phyloP scores from a whole-genome alignment of 2,888 invertebrate genomes.

The Ectropis crepuscularia region DNA sequence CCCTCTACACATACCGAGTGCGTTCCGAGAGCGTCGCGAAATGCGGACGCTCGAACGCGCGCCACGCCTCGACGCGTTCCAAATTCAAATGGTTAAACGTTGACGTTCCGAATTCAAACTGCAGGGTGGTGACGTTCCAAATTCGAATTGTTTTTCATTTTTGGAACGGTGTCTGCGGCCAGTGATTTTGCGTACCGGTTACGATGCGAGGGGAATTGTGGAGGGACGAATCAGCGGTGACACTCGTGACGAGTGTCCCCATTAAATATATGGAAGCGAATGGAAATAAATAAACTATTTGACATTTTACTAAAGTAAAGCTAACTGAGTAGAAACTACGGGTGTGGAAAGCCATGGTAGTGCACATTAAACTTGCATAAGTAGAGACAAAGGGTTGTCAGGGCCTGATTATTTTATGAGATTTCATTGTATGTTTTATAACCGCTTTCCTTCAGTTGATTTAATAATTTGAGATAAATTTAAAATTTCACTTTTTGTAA shows the following conservation, averaged over 20 bases:
- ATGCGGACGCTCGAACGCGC: slow-evolving; percentile 56
- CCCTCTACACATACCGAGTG: slow-evolving; percentile 56
- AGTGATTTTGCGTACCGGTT: slow-evolving; percentile 64
- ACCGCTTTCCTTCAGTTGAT: too few species aligned
- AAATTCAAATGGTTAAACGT: slow-evolving; percentile 69
- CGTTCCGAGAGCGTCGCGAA: slow-evolving; percentile 53
- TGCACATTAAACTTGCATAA: too few species aligned
- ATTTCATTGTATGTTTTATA: too few species aligned
- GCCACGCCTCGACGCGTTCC: slow-evolving; percentile 63
- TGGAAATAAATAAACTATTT: neutral
- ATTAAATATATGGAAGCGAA: neutral
- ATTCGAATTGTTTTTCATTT: slow-evolving; percentile 81
- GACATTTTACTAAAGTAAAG: too few species aligned
- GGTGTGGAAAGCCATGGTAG: too few species aligned
- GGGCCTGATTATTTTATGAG: too few species aligned
- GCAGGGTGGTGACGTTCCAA: slow-evolving; percentile 72
- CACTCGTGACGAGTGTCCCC: slow-evolving; percentile 7
- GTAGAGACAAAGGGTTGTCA: too few species aligned
- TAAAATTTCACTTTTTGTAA: neutral
- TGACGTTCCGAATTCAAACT: slow-evolving; percentile 80
- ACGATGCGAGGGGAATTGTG: slow-evolving; percentile 27
- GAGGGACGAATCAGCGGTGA: slow-evolving; percentile 25
- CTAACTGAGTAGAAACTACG: too few species aligned
- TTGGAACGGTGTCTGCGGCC: slow-evolving; percentile 69
- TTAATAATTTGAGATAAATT: too few species aligned